Percentiles rank a stretch among this genome's conserved stretches.
Evolutionary conservation across 2,888 invertebrate species (phyloP).

Genomic region (Eupithecia dodoneata): DNA sequence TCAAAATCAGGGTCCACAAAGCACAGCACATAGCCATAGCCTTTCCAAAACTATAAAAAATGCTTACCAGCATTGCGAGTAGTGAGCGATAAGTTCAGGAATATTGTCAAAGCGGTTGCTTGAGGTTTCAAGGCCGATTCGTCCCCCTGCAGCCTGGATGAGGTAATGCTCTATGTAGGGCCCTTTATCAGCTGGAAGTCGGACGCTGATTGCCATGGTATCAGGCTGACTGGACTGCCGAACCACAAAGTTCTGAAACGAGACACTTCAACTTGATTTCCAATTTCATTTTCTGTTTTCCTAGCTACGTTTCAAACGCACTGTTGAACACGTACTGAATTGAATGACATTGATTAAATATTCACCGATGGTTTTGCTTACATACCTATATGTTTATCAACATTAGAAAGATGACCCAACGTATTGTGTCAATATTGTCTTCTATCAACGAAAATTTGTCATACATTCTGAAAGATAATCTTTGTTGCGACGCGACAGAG

Average conservation of each 20-base stretch:
- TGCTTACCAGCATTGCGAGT: slow-evolving; percentile 93
- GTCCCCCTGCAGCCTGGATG: slow-evolving; percentile 92
- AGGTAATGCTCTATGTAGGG: slow-evolving; percentile 98
- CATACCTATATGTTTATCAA: slow-evolving; percentile 18
- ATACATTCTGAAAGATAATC: not conserved
- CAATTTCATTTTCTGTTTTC: not conserved
- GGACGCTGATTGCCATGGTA: slow-evolving; percentile 97
- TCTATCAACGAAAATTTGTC: not conserved
- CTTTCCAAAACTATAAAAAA: not conserved
- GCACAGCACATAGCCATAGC: not conserved
- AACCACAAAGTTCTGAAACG: slow-evolving; percentile 94
- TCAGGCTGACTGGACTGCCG: slow-evolving; percentile 96
- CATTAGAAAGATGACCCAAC: slow-evolving; percentile 2
- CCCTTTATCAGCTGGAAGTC: slow-evolving; percentile 93
- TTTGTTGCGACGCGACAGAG: not conserved
- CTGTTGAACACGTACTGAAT: slow-evolving; percentile 2
- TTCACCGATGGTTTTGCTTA: not conserved
- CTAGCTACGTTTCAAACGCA: slow-evolving; percentile 6
- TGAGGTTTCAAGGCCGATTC: slow-evolving; percentile 95
- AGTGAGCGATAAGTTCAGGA: slow-evolving; percentile 96
- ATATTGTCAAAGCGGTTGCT: slow-evolving; percentile 96
- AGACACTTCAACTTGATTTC: not conserved
- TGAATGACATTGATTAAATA: slow-evolving; percentile 6
- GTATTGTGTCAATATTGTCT: slow-evolving; percentile 12
- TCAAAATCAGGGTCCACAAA: not conserved